Percentiles rank a stretch among this genome's conserved stretches.
Conservation (phyloP, 2,113 vertebrate genomes). For the Oryzias curvinotus region DNA sequence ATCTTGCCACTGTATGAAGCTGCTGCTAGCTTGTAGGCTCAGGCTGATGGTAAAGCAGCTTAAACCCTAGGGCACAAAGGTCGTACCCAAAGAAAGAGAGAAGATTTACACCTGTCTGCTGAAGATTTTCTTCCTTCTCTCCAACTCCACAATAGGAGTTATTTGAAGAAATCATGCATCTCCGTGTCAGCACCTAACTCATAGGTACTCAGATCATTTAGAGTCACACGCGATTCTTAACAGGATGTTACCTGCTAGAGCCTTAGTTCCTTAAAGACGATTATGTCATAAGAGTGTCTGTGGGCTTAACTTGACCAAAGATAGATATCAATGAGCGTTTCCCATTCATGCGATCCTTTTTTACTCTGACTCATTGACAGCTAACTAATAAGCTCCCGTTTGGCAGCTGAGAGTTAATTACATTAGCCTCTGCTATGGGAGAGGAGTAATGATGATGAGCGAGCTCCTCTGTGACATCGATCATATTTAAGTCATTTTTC, state of each 20-base stretch:
- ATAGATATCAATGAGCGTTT: slow-evolving; percentile 38
- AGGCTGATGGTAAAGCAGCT: slow-evolving; percentile 37
- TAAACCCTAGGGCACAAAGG: background rate
- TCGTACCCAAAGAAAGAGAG: slow-evolving; percentile 19
- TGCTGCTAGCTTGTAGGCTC: background rate
- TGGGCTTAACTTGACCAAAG: slow-evolving; percentile 41
- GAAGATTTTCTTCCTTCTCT: background rate
- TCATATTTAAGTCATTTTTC: slow-evolving; percentile 1
- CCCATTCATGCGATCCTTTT: slow-evolving; percentile 21
- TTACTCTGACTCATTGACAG: background rate
- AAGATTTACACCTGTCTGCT: slow-evolving; percentile 33
- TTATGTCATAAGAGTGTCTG: slow-evolving; percentile 46
- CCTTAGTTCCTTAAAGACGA: slow-evolving; percentile 26
- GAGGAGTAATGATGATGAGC: background rate
- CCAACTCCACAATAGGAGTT: background rate
- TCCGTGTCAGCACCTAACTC: background rate
- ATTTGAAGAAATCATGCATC: background rate
- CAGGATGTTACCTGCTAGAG: slow-evolving; percentile 29
- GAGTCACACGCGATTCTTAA: background rate
- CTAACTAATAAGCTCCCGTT: slow-evolving; percentile 13
- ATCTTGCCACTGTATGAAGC: no score
- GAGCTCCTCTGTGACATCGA: background rate
- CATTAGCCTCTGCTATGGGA: background rate
- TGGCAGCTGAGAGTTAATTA: slow-evolving; percentile 13
- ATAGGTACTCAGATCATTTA: background rate